Evolutionary conservation across 2,113 vertebrate genomes (phyloP).

Genomic region (Dolichotis patagonum): DNA sequence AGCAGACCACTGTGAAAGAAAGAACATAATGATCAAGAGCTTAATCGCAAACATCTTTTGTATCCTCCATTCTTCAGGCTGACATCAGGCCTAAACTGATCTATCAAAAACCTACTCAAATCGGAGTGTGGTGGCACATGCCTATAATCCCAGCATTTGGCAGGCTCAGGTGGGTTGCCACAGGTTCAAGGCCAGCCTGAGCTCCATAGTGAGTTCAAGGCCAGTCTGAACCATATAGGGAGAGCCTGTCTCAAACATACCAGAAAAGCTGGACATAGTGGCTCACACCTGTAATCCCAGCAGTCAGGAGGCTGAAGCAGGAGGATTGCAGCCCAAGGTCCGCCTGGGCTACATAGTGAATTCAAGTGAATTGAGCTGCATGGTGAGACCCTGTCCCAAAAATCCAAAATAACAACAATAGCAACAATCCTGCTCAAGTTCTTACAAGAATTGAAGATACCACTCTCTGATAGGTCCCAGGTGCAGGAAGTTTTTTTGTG

Average conservation of each 20-base stretch:
- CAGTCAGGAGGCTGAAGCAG: background rate
- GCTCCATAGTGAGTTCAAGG: background rate
- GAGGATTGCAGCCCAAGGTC: background rate
- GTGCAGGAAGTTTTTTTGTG: background rate
- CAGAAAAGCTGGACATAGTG: background rate
- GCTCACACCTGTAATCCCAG: background rate
- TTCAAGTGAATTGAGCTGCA: background rate
- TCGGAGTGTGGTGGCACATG: background rate
- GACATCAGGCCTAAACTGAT: background rate
- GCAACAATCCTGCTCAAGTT: background rate
- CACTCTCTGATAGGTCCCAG: background rate
- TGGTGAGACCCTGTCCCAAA: background rate
- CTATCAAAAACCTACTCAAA: background rate
- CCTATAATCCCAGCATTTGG: background rate
- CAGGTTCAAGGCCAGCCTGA: background rate
- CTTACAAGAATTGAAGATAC: background rate
- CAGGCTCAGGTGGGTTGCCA: background rate
- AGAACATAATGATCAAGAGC: background rate
- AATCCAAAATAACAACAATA: background rate
- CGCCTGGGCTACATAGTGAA: too few relatives aligned
- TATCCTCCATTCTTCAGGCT: background rate
- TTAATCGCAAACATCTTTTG: background rate
- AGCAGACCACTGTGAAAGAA: background rate
- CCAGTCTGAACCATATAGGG: background rate
- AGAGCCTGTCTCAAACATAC: background rate